Percentiles rank a stretch among this genome's conserved stretches.
Evolutionary conservation across 2,888 invertebrate species (phyloP).

Genomic region (Tiliacea aurago): DNA sequence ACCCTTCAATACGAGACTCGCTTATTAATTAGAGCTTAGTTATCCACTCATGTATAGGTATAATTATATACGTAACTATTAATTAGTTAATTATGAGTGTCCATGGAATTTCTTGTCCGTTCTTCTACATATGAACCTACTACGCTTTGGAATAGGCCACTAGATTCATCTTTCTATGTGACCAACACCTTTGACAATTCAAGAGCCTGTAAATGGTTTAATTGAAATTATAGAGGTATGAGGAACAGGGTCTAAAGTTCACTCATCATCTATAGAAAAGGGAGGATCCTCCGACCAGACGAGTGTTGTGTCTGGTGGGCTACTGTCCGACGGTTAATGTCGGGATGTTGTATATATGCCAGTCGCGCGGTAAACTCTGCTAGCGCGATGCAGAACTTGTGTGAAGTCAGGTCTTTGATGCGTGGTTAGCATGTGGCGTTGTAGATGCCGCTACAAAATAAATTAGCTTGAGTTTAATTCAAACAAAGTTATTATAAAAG

Average conservation of each 20-base stretch:
- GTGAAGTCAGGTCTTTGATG: too few relatives aligned
- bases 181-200: neutral
- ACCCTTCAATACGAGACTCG: conserved; percentile 33
- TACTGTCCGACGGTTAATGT: too few relatives aligned
- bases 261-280: too few relatives aligned
- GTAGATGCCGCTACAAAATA: too few relatives aligned
- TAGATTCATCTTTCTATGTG: neutral
- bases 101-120: neutral
- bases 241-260: too few relatives aligned
- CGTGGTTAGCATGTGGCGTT: too few relatives aligned
- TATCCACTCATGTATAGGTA: conserved; percentile 1
- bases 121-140: neutral
- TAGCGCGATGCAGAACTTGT: too few relatives aligned
- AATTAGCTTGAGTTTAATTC: neutral
- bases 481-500: neutral
- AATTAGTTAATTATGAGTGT: neutral
- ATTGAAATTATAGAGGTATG: neutral
- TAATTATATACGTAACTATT: neutral
- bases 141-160: neutral
- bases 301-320: too few relatives aligned
- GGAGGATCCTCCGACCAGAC: too few relatives aligned
- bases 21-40: conserved; percentile 37
- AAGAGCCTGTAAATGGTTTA: neutral
- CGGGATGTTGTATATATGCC: too few relatives aligned
- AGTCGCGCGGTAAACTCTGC: too few relatives aligned